These are phyloP conservation scores for Craniophora ligustri DNA, from an alignment of 2,888 invertebrate genomes.

Conservation along the genomic window DNA sequence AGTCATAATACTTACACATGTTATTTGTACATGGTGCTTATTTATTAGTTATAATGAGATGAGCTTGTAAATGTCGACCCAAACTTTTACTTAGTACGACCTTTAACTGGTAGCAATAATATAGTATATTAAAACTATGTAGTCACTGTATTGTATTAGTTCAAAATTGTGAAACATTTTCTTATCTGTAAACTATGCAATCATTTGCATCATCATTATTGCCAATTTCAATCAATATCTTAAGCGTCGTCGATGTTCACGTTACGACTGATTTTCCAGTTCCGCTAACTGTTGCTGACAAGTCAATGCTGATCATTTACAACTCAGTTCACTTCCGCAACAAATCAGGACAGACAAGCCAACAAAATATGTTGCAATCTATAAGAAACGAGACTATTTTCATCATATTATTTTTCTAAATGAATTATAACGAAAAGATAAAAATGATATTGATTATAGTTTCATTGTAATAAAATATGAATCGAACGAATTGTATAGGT, in stretches of 20 bases:
- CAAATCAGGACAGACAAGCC: no score
- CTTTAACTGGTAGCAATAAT: no score
- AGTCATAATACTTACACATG: constrained; percentile 52
- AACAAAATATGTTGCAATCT: neutral
- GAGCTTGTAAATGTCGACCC: constrained; percentile 52
- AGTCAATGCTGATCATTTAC: no score
- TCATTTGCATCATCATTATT: neutral
- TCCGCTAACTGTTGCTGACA: no score
- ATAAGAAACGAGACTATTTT: neutral
- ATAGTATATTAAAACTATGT: neutral
- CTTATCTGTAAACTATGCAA: neutral
- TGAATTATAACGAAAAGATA: neutral
- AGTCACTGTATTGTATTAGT: neutral
- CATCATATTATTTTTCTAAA: neutral
- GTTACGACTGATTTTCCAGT: neutral
- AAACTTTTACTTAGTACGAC: neutral
- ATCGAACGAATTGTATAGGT: constrained; percentile 1
- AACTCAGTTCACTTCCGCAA: no score
- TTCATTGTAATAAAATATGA: constrained; percentile 9
- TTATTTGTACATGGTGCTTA: constrained; percentile 54
- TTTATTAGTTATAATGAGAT: constrained; percentile 42
- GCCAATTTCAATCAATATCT: no score
- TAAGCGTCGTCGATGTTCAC: no score
- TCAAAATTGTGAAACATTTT: neutral
- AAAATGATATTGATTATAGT: neutral